These are phyloP conservation scores for Chaetoderma sp. DNA, from an alignment of 2,888 invertebrate genomes.

Conservation along the genomic window DNA sequence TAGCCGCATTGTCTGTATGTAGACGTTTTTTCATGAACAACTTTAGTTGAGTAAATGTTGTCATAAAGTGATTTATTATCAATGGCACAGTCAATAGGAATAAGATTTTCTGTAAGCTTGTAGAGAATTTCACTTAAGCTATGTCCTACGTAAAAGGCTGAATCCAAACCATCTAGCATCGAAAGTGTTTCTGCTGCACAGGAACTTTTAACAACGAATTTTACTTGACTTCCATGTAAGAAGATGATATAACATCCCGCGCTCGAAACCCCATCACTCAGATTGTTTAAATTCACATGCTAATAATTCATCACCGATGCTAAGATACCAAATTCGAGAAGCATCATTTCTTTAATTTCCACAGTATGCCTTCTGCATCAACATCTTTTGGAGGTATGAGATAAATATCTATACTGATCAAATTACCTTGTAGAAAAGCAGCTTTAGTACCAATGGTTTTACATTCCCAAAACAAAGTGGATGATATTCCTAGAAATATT, in stretches of 20 bases:
- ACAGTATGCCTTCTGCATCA: neutral
- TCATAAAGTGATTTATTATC: conserved; percentile 34
- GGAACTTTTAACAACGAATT: conserved; percentile 34
- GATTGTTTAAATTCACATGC: conserved; percentile 24
- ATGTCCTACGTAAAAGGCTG: conserved; percentile 25
- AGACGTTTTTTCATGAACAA: conserved; percentile 30
- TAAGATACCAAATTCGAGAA: conserved; percentile 24
- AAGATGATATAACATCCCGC: conserved; percentile 25
- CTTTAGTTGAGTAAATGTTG: conserved; percentile 34
- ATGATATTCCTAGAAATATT: conserved; percentile 6
- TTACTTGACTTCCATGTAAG: conserved; percentile 27
- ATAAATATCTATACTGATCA: conserved; percentile 6
- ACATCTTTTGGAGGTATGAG: conserved; percentile 10
- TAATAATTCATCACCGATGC: conserved; percentile 24
- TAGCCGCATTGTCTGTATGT: conserved; percentile 27
- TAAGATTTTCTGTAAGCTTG: neutral
- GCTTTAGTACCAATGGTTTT: conserved; percentile 19
- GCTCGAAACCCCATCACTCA: conserved; percentile 28
- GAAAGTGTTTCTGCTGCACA: conserved; percentile 35
- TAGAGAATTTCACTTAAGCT: conserved; percentile 28
- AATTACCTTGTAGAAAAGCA: conserved; percentile 16
- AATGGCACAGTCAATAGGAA: conserved; percentile 30
- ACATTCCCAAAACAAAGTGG: neutral
- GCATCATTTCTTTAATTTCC: conserved; percentile 22
- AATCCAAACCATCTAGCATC: conserved; percentile 29